Evolutionary conservation across 2,113 vertebrate genomes (phyloP).

Genomic region (Rhineura floridana): DNA sequence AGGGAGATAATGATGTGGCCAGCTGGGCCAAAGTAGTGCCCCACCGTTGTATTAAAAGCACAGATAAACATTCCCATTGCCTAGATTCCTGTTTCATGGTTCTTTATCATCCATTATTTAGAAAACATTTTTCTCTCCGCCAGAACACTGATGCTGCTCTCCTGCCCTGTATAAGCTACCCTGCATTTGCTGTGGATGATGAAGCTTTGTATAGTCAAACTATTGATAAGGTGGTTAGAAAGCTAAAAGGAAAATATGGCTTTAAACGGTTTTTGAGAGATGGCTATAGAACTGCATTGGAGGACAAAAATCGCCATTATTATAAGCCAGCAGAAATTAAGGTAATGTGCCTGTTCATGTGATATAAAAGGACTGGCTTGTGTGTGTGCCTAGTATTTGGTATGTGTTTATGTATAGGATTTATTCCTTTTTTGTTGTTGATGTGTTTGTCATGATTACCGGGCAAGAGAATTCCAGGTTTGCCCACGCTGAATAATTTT

Average conservation of each 20-base stretch:
- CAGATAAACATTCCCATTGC: not conserved
- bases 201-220: conserved; percentile 92
- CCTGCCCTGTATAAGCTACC: conserved; percentile 94
- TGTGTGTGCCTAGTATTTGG: not conserved
- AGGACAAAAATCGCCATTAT: conserved; percentile 88
- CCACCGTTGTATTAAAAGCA: not conserved
- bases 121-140: not conserved
- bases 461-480: not conserved
- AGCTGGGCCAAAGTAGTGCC: too few relatives aligned
- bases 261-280: conserved; percentile 95
- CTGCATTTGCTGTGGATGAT: conserved; percentile 95
- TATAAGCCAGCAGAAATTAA: conserved; percentile 99
- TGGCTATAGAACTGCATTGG: conserved; percentile 90
- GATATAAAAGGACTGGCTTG: not conserved
- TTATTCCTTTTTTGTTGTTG: not conserved
- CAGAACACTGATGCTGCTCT: conserved; percentile 97
- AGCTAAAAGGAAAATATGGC: conserved; percentile 91
- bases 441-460: not conserved
- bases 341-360: conserved; percentile 74
- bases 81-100: not conserved
- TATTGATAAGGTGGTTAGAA: conserved; percentile 92
- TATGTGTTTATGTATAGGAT: not conserved
- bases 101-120: conserved; percentile 1
- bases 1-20: too few relatives aligned
- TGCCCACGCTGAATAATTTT: not conserved